Evolutionary conservation across 2,888 invertebrate genomes (phyloP), one percentile per base, ranked within the genome.

Genomic region (Pristionchus exspectatus): DNA sequence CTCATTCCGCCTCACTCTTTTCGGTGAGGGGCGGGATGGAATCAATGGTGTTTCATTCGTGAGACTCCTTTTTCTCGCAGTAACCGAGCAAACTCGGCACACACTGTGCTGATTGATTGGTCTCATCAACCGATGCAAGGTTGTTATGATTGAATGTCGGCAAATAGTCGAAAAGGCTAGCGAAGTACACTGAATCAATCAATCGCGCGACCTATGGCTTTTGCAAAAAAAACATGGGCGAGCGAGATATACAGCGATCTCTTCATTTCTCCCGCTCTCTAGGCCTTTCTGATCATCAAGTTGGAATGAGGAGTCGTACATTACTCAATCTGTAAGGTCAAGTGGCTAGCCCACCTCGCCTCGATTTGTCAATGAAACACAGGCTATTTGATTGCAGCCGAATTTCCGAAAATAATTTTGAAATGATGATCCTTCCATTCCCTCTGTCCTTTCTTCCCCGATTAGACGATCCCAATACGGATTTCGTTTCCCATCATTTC

Each of bases 401-500:
- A 59, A 59, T 59, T 16, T 18, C 59, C 59, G 18, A 21, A 59
- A 59, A 59, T 59, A 18, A 4, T 59, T 18, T 21, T 59, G 59
- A 18, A 18, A 2, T 4, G 2, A 2, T 59, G 21, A 59, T 16
- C 21, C 9, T 59, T 59, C 59, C 38, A 38, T 38, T 38, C 38
- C 38, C 38, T 38, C 38, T 38, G 38, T 59, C 18, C 59, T 1
- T 10, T 66, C 66, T 21, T 24, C 21, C 21, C 16, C 12, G 10
- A n/a, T 66, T n/a, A 66, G n/a, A 21, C 38, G 27, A 1, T 33
- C 69, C 30, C 69, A 33, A 74, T 74, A 74, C 74, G 74, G 74
- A 74, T 74, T 16, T 38, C 14, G 16, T 74, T 38, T 74, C 74
- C 74, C 74, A 74, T 74, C 38, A 74, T 74, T 74, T 21, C 18